Percentiles rank a stretch among this genome's conserved stretches.
phyloP scores from a whole-genome alignment of 2,113 vertebrate genomes.

The Coptodon rendalli region DNA sequence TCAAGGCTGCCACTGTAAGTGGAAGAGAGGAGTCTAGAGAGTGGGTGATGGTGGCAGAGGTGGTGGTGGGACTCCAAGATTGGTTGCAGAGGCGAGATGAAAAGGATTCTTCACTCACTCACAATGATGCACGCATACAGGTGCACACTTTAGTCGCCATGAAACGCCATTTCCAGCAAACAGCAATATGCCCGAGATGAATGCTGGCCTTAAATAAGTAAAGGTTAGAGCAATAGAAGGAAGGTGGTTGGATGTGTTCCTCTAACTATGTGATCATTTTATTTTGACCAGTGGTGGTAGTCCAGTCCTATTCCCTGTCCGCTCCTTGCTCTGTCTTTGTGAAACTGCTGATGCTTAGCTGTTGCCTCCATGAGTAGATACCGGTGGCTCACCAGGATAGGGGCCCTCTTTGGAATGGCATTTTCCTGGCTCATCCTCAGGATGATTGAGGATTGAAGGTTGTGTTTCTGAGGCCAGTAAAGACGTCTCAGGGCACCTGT shows the following conservation, averaged over 20 bases:
- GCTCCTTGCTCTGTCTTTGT: background rate
- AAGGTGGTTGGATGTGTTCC: background rate
- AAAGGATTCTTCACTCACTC: constrained; percentile 12
- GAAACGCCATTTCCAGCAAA: background rate
- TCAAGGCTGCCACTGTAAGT: constrained; percentile 4
- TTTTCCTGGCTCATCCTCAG: constrained; percentile 37
- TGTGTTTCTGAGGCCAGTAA: background rate
- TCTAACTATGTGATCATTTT: background rate
- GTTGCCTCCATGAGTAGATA: background rate
- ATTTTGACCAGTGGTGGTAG: background rate
- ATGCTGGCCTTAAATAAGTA: constrained; percentile 37
- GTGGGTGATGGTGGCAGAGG: background rate
- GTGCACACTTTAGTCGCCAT: background rate
- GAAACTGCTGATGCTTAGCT: constrained; percentile 25
- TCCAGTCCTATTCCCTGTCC: background rate
- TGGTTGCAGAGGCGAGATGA: constrained; percentile 20
- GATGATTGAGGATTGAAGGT: constrained; percentile 40
- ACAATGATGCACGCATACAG: background rate
- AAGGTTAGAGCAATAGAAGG: constrained; percentile 5
- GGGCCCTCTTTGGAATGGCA: background rate
- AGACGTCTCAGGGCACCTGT: constrained; percentile 2
- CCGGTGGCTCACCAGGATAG: background rate
- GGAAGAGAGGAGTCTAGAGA: background rate
- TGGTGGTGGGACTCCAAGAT: background rate
- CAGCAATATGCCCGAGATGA: constrained; percentile 20